Percentiles rank a stretch among this genome's conserved stretches.
Evolutionary conservation across 1,140 invertebrate species (phyloP).

Genomic region (Trialeurodes vaporariorum): DNA sequence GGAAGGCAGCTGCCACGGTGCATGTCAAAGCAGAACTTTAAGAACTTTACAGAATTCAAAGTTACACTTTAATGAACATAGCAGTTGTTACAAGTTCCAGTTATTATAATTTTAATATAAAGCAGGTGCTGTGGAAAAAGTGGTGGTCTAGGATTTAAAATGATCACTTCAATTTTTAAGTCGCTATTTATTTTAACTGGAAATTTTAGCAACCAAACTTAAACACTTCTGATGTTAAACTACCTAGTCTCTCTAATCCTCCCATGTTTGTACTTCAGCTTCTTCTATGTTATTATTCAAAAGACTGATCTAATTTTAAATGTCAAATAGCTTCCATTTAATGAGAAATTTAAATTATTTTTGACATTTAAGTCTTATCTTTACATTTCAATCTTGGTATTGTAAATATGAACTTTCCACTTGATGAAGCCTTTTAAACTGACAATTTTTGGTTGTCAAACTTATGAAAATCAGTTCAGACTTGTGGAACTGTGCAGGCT

Average conservation of each 20-base stretch:
- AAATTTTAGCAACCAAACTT: not conserved
- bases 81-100: too few species aligned
- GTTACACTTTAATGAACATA: too few species aligned
- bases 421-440: not conserved
- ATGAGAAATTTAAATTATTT: not conserved
- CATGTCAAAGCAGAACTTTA: too few species aligned
- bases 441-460: too few species aligned
- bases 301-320: not conserved
- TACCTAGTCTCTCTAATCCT: too few species aligned
- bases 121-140: not conserved
- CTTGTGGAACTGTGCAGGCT: too few species aligned
- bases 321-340: not conserved
- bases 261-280: too few species aligned
- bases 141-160: not conserved
- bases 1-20: too few species aligned
- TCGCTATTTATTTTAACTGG: not conserved
- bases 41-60: too few species aligned
- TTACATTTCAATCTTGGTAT: not conserved
- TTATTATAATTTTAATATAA: too few species aligned
- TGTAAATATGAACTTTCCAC: not conserved
- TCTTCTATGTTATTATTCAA: not conserved
- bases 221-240: too few species aligned
- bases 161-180: not conserved
- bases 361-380: not conserved
- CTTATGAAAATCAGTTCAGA: too few species aligned